These are phyloP conservation scores for Lycaena phlaeas DNA, from an alignment of 2,888 invertebrate genomes.

Conservation along the genomic window DNA sequence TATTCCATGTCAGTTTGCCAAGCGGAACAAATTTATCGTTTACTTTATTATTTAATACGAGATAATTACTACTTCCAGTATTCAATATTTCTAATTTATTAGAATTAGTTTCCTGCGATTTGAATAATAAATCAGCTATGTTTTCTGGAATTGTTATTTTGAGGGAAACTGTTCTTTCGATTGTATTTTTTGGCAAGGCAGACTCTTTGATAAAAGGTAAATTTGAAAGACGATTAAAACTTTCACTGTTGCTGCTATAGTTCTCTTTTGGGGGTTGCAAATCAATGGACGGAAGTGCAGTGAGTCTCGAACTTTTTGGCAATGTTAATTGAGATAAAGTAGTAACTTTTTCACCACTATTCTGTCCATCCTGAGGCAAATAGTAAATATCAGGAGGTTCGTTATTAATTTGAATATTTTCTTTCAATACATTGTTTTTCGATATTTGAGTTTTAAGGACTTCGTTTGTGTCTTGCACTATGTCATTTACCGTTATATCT, in stretches of 20 bases:
- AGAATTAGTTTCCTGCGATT: constrained; percentile 37
- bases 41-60: constrained; percentile 47
- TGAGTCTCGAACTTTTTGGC: constrained; percentile 35
- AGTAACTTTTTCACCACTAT: constrained; percentile 45
- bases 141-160: constrained; percentile 63
- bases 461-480: constrained; percentile 50
- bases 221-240: constrained; percentile 37
- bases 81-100: constrained; percentile 57
- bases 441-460: constrained; percentile 41
- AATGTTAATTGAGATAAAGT: constrained; percentile 29
- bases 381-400: constrained; percentile 28
- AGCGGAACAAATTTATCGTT: constrained; percentile 43
- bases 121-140: constrained; percentile 52
- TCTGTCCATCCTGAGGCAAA: constrained; percentile 27
- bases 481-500: constrained; percentile 49
- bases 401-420: constrained; percentile 10
- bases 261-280: constrained; percentile 46
- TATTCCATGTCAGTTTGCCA: constrained; percentile 46
- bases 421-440: constrained; percentile 28
- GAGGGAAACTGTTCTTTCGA: constrained; percentile 58
- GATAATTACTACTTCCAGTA: constrained; percentile 59
- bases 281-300: constrained; percentile 35
- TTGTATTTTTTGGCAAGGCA: constrained; percentile 41
- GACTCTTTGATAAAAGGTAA: constrained; percentile 52
- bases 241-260: constrained; percentile 24